Percentiles rank a stretch among this genome's conserved stretches.
Conservation (phyloP, 2,888 invertebrate species). For the Molanna angustata region DNA sequence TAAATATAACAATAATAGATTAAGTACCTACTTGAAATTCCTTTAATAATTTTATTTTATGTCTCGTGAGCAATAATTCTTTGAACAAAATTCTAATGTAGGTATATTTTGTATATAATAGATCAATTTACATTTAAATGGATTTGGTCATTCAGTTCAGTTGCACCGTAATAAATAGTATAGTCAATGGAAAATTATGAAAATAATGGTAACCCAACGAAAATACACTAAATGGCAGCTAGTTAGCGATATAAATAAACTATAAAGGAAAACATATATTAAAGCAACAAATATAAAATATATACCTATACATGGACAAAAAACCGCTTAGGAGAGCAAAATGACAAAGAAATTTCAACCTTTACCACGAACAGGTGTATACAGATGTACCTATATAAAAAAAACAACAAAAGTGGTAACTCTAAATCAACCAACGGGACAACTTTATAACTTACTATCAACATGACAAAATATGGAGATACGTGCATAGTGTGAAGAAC, state of each 20-base stretch:
- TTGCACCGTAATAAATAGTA: constrained; percentile 9
- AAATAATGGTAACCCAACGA: constrained; percentile 14
- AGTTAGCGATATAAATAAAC: constrained; percentile 13
- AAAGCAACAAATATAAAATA: no score
- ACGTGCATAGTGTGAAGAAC: no score
- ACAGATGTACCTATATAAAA: no score
- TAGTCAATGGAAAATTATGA: background rate
- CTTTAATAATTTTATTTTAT: no score
- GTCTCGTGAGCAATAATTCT: no score
- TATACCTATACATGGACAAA: no score
- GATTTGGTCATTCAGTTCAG: background rate
- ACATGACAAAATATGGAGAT: background rate
- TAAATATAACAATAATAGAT: no score
- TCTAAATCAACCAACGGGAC: constrained; percentile 27
- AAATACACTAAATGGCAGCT: constrained; percentile 16
- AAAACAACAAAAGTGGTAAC: constrained; percentile 23
- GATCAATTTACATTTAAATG: background rate
- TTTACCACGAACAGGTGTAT: constrained; percentile 29
- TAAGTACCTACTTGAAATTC: no score
- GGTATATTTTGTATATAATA: no score
- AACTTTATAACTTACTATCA: constrained; percentile 26
- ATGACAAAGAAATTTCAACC: constrained; percentile 20
- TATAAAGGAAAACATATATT: constrained; percentile 19
- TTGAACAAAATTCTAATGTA: no score
- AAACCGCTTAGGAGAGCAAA: constrained; percentile 11